Base-by-base conservation (phyloP, 2,113 vertebrate species). In the Calcarius ornatus region DNA sequence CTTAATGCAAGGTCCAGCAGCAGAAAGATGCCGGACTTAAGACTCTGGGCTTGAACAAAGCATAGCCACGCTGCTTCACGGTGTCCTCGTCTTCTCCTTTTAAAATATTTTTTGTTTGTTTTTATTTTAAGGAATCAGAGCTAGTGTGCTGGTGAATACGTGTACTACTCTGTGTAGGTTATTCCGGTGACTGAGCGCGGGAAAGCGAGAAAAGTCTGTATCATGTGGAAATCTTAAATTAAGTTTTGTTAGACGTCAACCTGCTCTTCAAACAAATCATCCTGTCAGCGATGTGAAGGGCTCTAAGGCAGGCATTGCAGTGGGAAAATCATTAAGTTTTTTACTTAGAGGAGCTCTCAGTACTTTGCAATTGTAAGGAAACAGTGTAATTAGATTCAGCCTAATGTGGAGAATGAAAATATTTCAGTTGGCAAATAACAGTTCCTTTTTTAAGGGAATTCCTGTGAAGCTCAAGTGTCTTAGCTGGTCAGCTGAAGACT, bases 401-500 rank as follows among this genome's bases (percentile, higher is more conserved):
- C 37, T 95, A 92, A 92, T 76, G 90, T 53, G 72, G 66, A 76
- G 77, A 93, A 75, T 45, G 80, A 95, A 97, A 96, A 92, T 92
- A 93, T 89, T 94, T 95, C 87, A 56, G 40, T 85, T 94, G 89
- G 93, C 88, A 89, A 91, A 70, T 66, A 88, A 64, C 61, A 76
- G 70, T 86, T 94, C 69, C 51, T 51, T 93, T 94, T 92, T 88
- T 90, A 47, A 85, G 82, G 75, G 90, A 91, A 93, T 94, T 91
- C 73, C 78, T 95, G 64, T 38, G 88, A 84, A 86, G 68, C 92
- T 93, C 61, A 22, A 91, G 57, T 61, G 38, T 75, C 75, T 93
- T 35, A 89, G 79, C 27, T 0, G 4, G 59, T 76, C 30, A 1
- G 72, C 86, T 90, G 82, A 86, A 82, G 81, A 54, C 54, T 51